Conservation (phyloP, 1,140 invertebrate species). For the Pogonomyrmex barbatus region DNA sequence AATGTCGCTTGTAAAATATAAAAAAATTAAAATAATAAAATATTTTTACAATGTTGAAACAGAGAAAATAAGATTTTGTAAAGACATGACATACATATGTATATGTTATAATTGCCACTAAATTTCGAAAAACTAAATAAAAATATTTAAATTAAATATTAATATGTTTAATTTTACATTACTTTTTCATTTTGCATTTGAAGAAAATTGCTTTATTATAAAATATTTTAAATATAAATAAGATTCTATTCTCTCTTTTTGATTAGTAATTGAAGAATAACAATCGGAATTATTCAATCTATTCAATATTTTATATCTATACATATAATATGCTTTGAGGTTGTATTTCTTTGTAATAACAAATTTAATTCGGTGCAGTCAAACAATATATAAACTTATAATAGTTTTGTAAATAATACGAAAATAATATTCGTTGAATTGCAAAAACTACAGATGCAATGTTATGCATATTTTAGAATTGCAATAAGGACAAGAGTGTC, state of each 20-base stretch:
- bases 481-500: conserved; percentile 17
- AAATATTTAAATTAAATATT: conserved; percentile 1
- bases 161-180: background rate
- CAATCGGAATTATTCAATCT: background rate
- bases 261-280: background rate
- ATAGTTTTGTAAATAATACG: background rate
- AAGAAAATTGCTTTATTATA: background rate
- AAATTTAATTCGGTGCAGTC: conserved; percentile 1
- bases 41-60: background rate
- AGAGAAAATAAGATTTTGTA: background rate
- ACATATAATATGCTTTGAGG: background rate
- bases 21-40: background rate
- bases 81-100: background rate
- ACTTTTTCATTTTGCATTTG: background rate
- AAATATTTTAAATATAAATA: background rate
- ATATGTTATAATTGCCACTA: background rate
- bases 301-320: background rate
- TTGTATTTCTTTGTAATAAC: conserved; percentile 3
- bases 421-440: background rate
- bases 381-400: background rate
- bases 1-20: background rate
- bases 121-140: background rate
- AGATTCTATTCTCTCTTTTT: background rate
- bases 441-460: background rate
- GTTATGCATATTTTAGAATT: conserved; percentile 25